These are phyloP conservation scores for Notothenia coriiceps DNA, from an alignment of 2,113 vertebrate species.

Conservation along the genomic window DNA sequence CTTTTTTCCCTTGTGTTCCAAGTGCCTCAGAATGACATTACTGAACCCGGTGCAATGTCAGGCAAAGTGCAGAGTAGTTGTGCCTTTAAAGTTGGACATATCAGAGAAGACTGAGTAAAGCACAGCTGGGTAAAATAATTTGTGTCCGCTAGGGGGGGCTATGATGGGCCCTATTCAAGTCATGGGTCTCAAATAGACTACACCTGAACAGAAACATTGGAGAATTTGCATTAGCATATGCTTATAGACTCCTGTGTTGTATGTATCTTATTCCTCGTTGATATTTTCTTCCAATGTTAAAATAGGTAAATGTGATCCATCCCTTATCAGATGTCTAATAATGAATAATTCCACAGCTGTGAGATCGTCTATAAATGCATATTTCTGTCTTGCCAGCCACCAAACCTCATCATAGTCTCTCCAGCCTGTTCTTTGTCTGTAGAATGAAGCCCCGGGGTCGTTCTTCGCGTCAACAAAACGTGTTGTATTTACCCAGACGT, in stretches of 20 bases:
- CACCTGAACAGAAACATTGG: too few relatives aligned
- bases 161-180: not conserved
- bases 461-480: slow-evolving; percentile 33
- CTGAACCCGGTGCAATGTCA: not conserved
- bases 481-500: slow-evolving; percentile 71
- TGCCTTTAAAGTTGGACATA: not conserved
- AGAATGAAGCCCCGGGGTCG: not conserved
- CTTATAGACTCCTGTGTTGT: too few relatives aligned
- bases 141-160: slow-evolving; percentile 62
- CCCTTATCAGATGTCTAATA: not conserved
- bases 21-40: not conserved
- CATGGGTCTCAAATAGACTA: not conserved
- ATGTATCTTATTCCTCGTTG: not conserved
- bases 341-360: not conserved
- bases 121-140: not conserved
- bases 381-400: not conserved
- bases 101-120: not conserved
- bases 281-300: not conserved
- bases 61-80: not conserved
- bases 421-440: slow-evolving; percentile 24
- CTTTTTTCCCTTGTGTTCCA: not conserved
- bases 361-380: not conserved
- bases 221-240: not conserved
- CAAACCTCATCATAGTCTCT: not conserved
- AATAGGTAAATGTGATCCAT: not conserved